A percentile compares a stretch with the other conserved stretches of the same genome.
These are phyloP conservation scores for Acrocephalus arundinaceus DNA, from an alignment of 2,113 vertebrate species.

Conservation along the genomic window DNA sequence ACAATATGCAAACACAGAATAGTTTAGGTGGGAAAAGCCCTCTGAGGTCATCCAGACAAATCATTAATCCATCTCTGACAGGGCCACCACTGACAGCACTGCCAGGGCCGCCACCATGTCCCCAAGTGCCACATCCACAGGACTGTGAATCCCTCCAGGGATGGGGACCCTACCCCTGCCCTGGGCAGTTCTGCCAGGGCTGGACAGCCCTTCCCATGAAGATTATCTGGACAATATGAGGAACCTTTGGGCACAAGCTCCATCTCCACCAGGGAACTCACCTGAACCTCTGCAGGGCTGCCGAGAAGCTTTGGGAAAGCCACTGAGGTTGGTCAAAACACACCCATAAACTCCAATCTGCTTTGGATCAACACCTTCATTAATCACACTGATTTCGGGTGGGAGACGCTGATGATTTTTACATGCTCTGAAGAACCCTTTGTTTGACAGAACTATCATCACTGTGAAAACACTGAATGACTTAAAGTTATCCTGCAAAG, in stretches of 20 bases:
- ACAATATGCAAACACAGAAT: background rate
- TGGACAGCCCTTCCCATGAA: background rate
- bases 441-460: background rate
- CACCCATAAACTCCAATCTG: background rate
- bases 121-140: background rate
- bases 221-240: fast-evolving
- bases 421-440: background rate
- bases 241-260: fast-evolving
- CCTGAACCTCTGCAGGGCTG: fast-evolving
- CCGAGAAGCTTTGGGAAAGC: background rate
- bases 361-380: background rate
- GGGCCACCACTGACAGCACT: background rate
- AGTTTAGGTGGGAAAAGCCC: background rate
- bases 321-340: background rate
- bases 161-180: no score
- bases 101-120: no score
- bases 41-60: background rate
- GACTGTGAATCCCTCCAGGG: background rate
- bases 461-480: background rate
- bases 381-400: background rate
- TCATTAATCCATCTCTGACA: background rate
- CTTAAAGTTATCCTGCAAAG: background rate
- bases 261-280: background rate
- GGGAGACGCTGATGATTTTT: background rate
- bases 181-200: background rate